Percentiles rank a stretch among this genome's conserved stretches.
phyloP scores from a whole-genome alignment of 2,113 vertebrate genomes.

The Zosterops borbonicus region DNA sequence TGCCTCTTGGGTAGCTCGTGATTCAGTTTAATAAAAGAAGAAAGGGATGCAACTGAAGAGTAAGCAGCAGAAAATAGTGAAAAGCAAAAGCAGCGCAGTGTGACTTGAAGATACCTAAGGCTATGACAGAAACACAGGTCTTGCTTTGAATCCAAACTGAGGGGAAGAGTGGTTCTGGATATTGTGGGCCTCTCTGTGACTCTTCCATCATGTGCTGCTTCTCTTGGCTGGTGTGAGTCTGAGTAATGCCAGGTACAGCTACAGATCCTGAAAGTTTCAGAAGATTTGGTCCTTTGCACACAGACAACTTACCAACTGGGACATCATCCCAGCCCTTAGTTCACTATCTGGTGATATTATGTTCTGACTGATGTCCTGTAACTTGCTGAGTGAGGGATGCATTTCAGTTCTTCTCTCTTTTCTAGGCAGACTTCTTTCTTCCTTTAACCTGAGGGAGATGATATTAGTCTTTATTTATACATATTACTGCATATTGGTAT shows the following conservation, averaged over 20 bases:
- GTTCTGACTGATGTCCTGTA: background rate
- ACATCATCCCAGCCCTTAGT: background rate
- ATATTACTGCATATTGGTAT: background rate
- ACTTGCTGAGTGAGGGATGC: background rate
- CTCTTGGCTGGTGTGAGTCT: background rate
- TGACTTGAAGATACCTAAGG: background rate
- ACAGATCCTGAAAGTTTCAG: background rate
- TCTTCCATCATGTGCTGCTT: background rate
- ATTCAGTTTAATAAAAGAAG: background rate
- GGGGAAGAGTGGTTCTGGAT: background rate
- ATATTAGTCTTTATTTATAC: background rate
- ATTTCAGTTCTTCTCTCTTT: background rate
- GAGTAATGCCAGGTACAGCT: background rate
- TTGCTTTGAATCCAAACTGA: background rate
- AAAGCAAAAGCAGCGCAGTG: fast-evolving
- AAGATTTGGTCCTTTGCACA: background rate
- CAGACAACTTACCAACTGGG: background rate
- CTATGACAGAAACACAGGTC: background rate
- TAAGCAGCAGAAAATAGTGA: background rate
- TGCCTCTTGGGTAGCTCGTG: background rate
- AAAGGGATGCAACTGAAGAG: background rate
- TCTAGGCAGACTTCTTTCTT: background rate
- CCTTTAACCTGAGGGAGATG: background rate
- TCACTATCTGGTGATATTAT: background rate
- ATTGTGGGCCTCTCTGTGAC: background rate